Evolutionary conservation across 1,140 invertebrate genomes (phyloP), one percentile per base, ranked within the genome.

Genomic region (Diachasmimorpha longicaudata): DNA sequence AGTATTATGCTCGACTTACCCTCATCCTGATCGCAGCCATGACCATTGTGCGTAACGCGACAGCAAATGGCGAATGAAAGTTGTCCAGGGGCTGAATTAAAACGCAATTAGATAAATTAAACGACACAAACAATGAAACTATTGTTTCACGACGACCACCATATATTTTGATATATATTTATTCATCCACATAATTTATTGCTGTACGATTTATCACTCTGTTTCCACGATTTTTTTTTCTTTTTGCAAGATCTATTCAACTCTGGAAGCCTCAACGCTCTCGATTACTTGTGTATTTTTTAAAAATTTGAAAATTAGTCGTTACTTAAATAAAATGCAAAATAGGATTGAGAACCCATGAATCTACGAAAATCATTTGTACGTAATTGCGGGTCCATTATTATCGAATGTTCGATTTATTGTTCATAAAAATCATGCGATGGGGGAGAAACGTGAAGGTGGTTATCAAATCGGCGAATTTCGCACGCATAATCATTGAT

Each of bases 141-240:
- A 81, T 81, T 86, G 81, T 86, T 86, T 86, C 83, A 84, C 58
- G 58, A 66, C 84, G 85, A 83, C 83, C 79, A 84, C 73, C 84
- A 80, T 81, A 85, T 85, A 86, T 85, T 85, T 86, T 84, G 84
- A 85, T 86, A 87, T 82, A 85, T 86, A 85, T 85, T 86, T 87
- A 85, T 87, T 85, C 83, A 78, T 81, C 84, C 82, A 83, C 77
- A 77, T 88, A 88, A 88, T 87, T 88, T 88, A 88, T 88, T 88
- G 81, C 83, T 85, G 78, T 86, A 85, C 79, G 81, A 85, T 84
- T 76, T 66, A 39, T 79, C 79, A 82, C 82, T 78, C 71, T 77
- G 63, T 74, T 63, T 75, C 42, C 25, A 68, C 21, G 19, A 31
- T 55, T 25, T 75, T 58, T 39, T 19, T 39, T 55, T 23, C 36